Evolutionary conservation across 92 coral and sea anemone genomes (phyloP), one percentile per base, ranked within the genome.

Genomic region (Umimayanthus kanabou): DNA sequence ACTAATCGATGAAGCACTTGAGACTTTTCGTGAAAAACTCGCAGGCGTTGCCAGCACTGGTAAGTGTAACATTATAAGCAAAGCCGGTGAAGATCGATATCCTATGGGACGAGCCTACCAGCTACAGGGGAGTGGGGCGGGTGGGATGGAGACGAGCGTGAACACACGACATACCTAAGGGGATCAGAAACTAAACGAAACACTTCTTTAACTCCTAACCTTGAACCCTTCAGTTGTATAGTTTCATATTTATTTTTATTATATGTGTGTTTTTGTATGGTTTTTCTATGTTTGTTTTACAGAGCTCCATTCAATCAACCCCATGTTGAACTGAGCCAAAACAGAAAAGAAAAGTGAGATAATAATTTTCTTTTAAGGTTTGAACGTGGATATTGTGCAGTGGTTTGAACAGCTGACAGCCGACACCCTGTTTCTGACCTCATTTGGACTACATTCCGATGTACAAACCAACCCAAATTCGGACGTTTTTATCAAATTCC

Each of bases 351-450:
- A 50, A 53, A 73, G 66, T 37, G 30, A 28, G 8, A 26, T 85
- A 72, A 26, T 26, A 43, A 16, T 82, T 42, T 16, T 45, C 40
- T 66, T 47, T 25, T 33, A 85, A 91, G 94, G 90, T 75, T 69
- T 89, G 75, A 93, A 91, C 71, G 91, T 93, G 47, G 88, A 94
- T 76, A 88, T 92, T 37, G 72, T 85, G 64, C 88, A 91, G 61
- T 94, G 96, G 96, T 94, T 85, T 91, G 91, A 92, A 23, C 86
- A 82, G 50, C 77, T 94, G 90, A 90, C 96, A 7, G 82, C 92
- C 10, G 96, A 94, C 71, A 88, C 90, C 64, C 90, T 94, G 64
- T 83, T 94, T 15, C 84, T 94, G 26, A 88, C 93, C 43, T 92
- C 88, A 29, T 92, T 94, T 90, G 94, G 96, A 16, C 67, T 92